Conservation (phyloP, 2,888 invertebrate genomes). For the Xestia ashworthii region DNA sequence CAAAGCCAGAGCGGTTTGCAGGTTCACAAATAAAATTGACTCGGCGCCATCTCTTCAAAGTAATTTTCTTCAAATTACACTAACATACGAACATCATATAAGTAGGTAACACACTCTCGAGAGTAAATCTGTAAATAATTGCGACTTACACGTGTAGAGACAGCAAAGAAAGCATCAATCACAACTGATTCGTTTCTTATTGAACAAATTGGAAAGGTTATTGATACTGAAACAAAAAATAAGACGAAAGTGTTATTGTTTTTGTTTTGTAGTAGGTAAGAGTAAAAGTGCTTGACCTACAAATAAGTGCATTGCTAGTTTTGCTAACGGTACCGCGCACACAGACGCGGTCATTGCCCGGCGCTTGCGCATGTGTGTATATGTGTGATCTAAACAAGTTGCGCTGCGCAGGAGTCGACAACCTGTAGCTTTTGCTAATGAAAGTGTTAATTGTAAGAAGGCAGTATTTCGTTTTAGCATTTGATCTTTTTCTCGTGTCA, state of each 20-base stretch:
- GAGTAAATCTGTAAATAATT: constrained; percentile 49
- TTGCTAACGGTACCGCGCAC: constrained; percentile 86
- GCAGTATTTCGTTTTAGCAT: background rate
- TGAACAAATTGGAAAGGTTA: constrained; percentile 55
- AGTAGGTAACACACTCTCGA: constrained; percentile 54
- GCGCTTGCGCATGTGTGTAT: constrained; percentile 64
- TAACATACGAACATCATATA: constrained; percentile 28
- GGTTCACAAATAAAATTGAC: background rate
- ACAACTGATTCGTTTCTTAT: constrained; percentile 29
- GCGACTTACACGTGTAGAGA: constrained; percentile 39
- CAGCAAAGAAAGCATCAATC: constrained; percentile 55
- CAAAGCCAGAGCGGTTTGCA: background rate
- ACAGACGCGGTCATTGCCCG: constrained; percentile 74
- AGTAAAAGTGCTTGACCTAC: constrained; percentile 77
- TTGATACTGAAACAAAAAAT: constrained; percentile 47
- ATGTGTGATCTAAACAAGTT: constrained; percentile 66
- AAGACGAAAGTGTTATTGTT: constrained; percentile 59
- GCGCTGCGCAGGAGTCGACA: constrained; percentile 77
- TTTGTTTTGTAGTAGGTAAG: constrained; percentile 59
- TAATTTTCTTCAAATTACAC: constrained; percentile 51
- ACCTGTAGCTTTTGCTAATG: constrained; percentile 60
- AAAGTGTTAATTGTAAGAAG: constrained; percentile 33
- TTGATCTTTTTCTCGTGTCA: background rate
- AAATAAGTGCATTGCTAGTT: constrained; percentile 67
- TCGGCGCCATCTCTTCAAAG: constrained; percentile 24